Percentiles rank a stretch among this genome's conserved stretches.
Conservation (phyloP, 2,888 invertebrate species). For the Oxystoma pomonae region DNA sequence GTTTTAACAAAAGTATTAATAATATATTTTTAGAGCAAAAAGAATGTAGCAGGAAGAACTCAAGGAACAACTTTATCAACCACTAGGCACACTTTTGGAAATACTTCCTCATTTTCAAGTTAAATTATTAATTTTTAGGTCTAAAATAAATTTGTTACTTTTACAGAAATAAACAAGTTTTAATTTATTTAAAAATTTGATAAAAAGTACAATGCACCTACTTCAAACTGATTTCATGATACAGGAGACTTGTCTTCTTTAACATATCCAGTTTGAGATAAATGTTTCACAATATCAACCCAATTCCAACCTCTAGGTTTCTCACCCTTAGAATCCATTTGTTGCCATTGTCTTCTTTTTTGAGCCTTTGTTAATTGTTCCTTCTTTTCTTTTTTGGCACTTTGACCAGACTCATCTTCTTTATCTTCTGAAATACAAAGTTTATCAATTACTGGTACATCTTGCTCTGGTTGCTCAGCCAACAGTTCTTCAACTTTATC, state of each 20-base stretch:
- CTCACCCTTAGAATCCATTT: slow-evolving; percentile 75
- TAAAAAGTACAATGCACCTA: no score
- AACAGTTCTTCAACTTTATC: slow-evolving; percentile 73
- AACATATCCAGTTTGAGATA: slow-evolving; percentile 69
- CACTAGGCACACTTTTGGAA: not conserved
- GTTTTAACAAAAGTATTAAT: no score
- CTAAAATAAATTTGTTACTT: no score
- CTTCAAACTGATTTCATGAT: no score
- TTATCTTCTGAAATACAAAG: slow-evolving; percentile 45
- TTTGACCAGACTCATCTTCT: slow-evolving; percentile 44
- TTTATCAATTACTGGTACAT: slow-evolving; percentile 52
- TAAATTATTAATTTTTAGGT: not conserved
- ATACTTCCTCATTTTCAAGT: not conserved
- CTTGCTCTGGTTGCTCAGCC: slow-evolving; percentile 61
- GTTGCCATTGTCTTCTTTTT: slow-evolving; percentile 84
- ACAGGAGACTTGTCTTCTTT: no score
- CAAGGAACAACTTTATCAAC: not conserved
- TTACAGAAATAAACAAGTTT: no score
- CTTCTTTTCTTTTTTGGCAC: slow-evolving; percentile 62
- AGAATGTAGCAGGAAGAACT: not conserved
- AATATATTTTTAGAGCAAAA: no score
- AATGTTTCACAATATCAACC: slow-evolving; percentile 94
- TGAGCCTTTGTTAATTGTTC: slow-evolving; percentile 89
- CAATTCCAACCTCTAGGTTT: slow-evolving; percentile 89
- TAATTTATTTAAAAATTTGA: no score